Base-by-base conservation (phyloP, 2,888 invertebrate species). In the Drosophila seclusa region DNA sequence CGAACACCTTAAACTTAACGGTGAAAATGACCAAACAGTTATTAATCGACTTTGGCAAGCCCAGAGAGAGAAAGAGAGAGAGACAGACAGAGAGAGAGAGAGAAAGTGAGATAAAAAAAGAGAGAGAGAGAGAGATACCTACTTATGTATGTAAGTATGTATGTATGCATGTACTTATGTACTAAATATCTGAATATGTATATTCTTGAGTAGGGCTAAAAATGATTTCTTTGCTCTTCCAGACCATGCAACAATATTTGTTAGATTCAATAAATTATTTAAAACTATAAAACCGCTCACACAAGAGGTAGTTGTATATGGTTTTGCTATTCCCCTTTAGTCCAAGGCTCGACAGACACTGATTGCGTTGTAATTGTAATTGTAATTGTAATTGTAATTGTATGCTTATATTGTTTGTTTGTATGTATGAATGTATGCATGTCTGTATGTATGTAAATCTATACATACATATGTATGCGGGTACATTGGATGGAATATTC, bases 281-380 rank as follows among this genome's bases (percentile, higher is more conserved):
- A 67, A 67, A 80, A 53, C 61, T 80, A 68, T 60, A 57, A 78
- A 80, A 68, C 73, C 73, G 79, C 80, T 73, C 60, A 57, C 53
- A 76, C 61, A 68, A 73, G 79, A 79, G 79, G 78, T 78, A 74
- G 78, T 64, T 50, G 24, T 45, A 68, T 66, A 79, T 76, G 62
- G 60, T 72, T 62, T 53, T 60, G 48, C 42, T 60, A 49, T 65
- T 57, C 27, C 54, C 69, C 60, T 54, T 2, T 49, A 18, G 18
- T 45, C 36, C 32, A 45, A 57, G 62, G 62, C 71, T 61, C 49
- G 36, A 49, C 61, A 61, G 63, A 60, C 73, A 68, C 64, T 57
- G 64, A 38, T 68, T 57, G 60, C 48, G 40, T 64, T 68, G 68
- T 68, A 49, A 42, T 21, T 67, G 45, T 18, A 6, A 1, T 60